Percentiles rank a stretch among this genome's conserved stretches.
These are phyloP conservation scores for Clistopyga incitator DNA, from an alignment of 2,888 invertebrate genomes.

Conservation along the genomic window DNA sequence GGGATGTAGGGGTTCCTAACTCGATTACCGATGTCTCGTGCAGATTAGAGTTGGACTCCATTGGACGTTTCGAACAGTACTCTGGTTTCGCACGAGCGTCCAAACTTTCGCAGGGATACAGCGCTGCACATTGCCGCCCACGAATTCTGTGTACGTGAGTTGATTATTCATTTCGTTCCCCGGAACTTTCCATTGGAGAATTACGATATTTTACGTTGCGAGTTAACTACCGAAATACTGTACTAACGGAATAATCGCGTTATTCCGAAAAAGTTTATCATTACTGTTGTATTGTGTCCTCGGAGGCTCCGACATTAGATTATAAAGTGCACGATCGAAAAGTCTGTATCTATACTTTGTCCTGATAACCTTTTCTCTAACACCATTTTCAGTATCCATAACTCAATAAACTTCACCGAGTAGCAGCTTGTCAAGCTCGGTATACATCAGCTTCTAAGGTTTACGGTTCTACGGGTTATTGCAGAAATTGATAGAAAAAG, in stretches of 20 bases:
- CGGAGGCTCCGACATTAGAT: not conserved
- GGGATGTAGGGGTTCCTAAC: slow-evolving; percentile 37
- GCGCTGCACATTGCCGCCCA: not conserved
- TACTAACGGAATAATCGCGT: not conserved
- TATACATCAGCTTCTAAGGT: not conserved
- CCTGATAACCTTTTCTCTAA: slow-evolving; percentile 22
- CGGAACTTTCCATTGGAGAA: not conserved
- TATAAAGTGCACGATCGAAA: not conserved
- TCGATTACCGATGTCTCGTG: slow-evolving; percentile 61
- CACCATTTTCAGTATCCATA: not conserved
- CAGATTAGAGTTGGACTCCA: slow-evolving; percentile 55
- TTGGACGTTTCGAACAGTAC: slow-evolving; percentile 23
- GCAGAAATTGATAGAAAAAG: not conserved
- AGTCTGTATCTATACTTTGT: not conserved
- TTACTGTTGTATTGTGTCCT: not conserved
- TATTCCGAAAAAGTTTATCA: not conserved
- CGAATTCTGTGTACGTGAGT: not conserved
- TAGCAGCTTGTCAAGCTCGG: slow-evolving; percentile 3
- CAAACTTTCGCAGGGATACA: slow-evolving; percentile 39
- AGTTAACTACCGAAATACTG: not conserved
- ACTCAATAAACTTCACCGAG: slow-evolving; percentile 10
- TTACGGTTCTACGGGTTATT: not conserved
- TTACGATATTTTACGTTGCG: not conserved
- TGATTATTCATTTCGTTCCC: not conserved
- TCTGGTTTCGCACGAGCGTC: slow-evolving; percentile 32